Conservation (phyloP, 2,888 invertebrate species). For the Drosophila acutilabella region DNA sequence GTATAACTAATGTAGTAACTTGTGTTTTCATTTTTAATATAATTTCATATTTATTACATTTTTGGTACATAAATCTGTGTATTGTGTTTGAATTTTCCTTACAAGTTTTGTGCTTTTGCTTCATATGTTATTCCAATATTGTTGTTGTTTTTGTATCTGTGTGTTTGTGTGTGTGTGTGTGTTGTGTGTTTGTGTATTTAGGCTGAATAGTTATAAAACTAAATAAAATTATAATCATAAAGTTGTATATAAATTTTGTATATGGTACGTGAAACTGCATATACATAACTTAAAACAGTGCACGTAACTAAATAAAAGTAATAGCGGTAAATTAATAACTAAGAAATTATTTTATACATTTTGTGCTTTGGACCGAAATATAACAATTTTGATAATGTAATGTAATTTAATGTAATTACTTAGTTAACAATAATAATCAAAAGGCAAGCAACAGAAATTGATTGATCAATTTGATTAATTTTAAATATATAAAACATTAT, state of each 20-base stretch:
- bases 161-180: conserved; percentile 43
- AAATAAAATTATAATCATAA: conserved; percentile 65
- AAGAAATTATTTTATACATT: conserved; percentile 72
- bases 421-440: conserved; percentile 55
- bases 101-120: conserved; percentile 40
- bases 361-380: conserved; percentile 82
- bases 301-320: conserved; percentile 50
- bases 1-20: conserved; percentile 33
- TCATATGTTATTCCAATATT: conserved; percentile 40
- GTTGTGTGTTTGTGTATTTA: conserved; percentile 39
- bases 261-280: conserved; percentile 23
- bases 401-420: conserved; percentile 10
- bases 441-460: conserved; percentile 48
- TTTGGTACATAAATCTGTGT: conserved; percentile 83
- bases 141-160: conserved; percentile 32
- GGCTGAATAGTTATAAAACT: conserved; percentile 58
- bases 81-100: conserved; percentile 54
- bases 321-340: conserved; percentile 48
- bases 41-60: conserved; percentile 83
- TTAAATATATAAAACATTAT: conserved; percentile 19
- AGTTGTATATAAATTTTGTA: conserved; percentile 24
- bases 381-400: conserved; percentile 76
- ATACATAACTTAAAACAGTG: conserved; percentile 68
- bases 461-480: conserved; percentile 14
- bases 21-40: conserved; percentile 65